Percentiles rank a stretch among this genome's conserved stretches.
These are phyloP conservation scores for Trissolcus japonicus DNA, from an alignment of 2,888 invertebrate species.

Conservation along the genomic window DNA sequence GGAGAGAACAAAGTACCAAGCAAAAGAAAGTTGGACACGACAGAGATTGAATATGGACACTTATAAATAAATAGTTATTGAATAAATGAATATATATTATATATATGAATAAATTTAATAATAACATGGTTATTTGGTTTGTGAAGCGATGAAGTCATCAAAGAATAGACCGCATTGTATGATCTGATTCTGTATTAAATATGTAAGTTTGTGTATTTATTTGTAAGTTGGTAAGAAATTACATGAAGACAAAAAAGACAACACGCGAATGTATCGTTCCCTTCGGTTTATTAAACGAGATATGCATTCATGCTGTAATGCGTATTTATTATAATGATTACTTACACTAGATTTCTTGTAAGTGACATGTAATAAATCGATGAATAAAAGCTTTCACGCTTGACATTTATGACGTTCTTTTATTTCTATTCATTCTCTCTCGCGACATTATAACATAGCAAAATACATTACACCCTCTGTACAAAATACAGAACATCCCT, in stretches of 20 bases:
- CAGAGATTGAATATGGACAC: constrained; percentile 64
- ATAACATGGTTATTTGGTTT: constrained; percentile 64
- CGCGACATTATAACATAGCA: no score
- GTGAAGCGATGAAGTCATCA: constrained; percentile 54
- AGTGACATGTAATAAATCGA: constrained; percentile 76
- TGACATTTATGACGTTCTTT: constrained; percentile 57
- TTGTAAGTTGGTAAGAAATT: constrained; percentile 68
- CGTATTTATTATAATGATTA: constrained; percentile 71
- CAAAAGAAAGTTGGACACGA: constrained; percentile 42
- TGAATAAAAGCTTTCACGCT: constrained; percentile 75
- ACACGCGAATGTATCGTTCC: constrained; percentile 63
- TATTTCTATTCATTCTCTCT: no score
- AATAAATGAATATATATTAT: constrained; percentile 63
- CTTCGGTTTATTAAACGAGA: constrained; percentile 66
- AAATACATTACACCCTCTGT: no score
- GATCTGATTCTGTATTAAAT: constrained; percentile 61
- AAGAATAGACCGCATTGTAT: constrained; percentile 50
- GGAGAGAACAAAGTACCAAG: constrained; percentile 41
- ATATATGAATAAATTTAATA: constrained; percentile 65
- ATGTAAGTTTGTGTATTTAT: constrained; percentile 72
- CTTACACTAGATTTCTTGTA: constrained; percentile 74
- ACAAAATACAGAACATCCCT: no score
- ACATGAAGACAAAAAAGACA: constrained; percentile 23
- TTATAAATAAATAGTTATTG: constrained; percentile 66
- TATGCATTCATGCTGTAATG: constrained; percentile 72